Base-by-base conservation (phyloP, 1,140 invertebrate species). In the Rhopalosiphum padi region DNA sequence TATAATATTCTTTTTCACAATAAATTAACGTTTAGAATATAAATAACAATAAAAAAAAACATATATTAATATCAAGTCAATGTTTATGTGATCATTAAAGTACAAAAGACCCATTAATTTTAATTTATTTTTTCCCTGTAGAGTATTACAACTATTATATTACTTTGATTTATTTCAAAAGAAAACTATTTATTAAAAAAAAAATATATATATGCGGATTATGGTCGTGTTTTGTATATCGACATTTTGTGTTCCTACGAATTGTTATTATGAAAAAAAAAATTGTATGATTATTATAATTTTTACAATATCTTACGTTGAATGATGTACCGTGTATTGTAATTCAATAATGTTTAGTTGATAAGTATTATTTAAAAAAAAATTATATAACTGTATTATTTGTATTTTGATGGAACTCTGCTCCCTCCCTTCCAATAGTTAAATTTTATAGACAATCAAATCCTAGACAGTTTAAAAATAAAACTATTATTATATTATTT, bases 41-140 rank as follows among this genome's bases (percentile, higher is more conserved):
- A 60, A n/a, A 77, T n/a, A n/a, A 77, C 60, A n/a, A 89, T 51
- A 23, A 48, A 37, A 30, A 93, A 86, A 53, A 15, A 41, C 83
- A 55, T 82, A 85, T 86, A 86, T 68, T 93, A 93, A 86, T 93
- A 93, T 86, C 91, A 93, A 93, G 91, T 86, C 91, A 93, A 93
- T 93, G 25, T 93, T 86, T 86, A 93, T 93, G 91, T 93, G 91
- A 93, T 93, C 55, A 86, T 93, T 85, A 53, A 93, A 93, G 91
- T 93, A 93, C 91, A 93, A 93, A 92, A 85, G 77, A 93, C 46
- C 82, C 37, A 86, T 93, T 93, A 25, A 90, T 68, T 90, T 92
- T 83, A 86, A 93, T 86, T 93, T 55, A 55, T 55, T 93, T 53
- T 85, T 43, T 41, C 91, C 82, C 48, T 83, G n/a, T 92, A 93